Percentiles rank a stretch among this genome's conserved stretches.
Evolutionary conservation across 2,797 vertebrate species (phyloP).

Genomic region (Tauraco hartlaubi): DNA sequence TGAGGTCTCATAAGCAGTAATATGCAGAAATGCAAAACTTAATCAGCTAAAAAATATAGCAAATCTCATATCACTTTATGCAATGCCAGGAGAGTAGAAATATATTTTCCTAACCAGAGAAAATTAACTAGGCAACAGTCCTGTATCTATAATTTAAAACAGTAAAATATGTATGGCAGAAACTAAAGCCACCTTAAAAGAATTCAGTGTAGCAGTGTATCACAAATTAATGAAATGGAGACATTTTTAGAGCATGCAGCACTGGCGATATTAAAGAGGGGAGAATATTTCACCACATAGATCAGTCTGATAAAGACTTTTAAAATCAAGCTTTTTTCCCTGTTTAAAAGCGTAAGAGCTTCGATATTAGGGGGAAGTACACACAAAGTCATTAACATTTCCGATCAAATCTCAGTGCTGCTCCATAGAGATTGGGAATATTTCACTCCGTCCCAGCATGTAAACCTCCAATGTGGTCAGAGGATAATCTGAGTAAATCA

Average conservation of each 20-base stretch:
- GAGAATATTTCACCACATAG: conserved; percentile 38
- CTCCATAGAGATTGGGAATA: not conserved
- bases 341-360: not conserved
- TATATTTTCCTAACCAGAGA: conserved; percentile 73
- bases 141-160: conserved; percentile 71
- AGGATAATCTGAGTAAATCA: conserved; percentile 16
- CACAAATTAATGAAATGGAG: conserved; percentile 74
- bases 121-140: conserved; percentile 73
- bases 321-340: not conserved
- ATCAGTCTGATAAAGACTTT: conserved; percentile 36
- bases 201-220: conserved; percentile 63
- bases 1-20: conserved; percentile 61
- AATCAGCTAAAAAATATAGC: conserved; percentile 65
- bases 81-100: conserved; percentile 57
- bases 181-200: conserved; percentile 68
- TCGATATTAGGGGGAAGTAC: not conserved
- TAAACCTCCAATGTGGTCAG: not conserved
- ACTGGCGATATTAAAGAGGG: conserved; percentile 7
- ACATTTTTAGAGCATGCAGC: conserved; percentile 62
- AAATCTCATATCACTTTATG: conserved; percentile 60
- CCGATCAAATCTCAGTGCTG: not conserved
- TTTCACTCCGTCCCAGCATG: not conserved
- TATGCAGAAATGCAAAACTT: conserved; percentile 63
- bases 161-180: conserved; percentile 73
- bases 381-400: not conserved